These are phyloP conservation scores for Clarias batrachus DNA, from an alignment of 2,113 vertebrate genomes.

Conservation along the genomic window DNA sequence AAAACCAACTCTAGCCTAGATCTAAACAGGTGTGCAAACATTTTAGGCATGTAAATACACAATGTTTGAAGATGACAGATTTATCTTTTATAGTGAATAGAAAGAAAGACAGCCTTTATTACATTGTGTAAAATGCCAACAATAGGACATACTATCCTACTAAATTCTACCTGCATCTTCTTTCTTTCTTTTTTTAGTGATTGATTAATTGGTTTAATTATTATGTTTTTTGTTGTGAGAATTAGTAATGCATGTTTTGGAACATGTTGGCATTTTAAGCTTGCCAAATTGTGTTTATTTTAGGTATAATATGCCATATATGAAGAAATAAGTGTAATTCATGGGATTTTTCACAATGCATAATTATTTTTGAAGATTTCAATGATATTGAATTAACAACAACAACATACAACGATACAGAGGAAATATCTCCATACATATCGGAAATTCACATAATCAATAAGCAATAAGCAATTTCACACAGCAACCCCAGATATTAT, in stretches of 20 bases:
- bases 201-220: no score
- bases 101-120: background rate
- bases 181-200: background rate
- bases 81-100: background rate
- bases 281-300: background rate
- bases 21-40: background rate
- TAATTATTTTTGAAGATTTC: background rate
- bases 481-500: no score
- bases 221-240: background rate
- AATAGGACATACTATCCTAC: background rate
- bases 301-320: background rate
- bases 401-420: background rate
- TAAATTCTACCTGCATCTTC: background rate
- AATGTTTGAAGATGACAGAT: background rate
- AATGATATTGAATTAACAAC: background rate
- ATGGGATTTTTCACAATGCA: background rate
- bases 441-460: no score
- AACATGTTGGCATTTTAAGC: background rate
- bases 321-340: background rate
- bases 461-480: no score
- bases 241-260: background rate
- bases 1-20: background rate
- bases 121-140: background rate
- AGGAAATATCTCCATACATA: no score
- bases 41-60: background rate